A percentile compares a stretch with the other conserved stretches of the same genome.
phyloP scores from a whole-genome alignment of 2,888 invertebrate species.

The Calameuta idolon region DNA sequence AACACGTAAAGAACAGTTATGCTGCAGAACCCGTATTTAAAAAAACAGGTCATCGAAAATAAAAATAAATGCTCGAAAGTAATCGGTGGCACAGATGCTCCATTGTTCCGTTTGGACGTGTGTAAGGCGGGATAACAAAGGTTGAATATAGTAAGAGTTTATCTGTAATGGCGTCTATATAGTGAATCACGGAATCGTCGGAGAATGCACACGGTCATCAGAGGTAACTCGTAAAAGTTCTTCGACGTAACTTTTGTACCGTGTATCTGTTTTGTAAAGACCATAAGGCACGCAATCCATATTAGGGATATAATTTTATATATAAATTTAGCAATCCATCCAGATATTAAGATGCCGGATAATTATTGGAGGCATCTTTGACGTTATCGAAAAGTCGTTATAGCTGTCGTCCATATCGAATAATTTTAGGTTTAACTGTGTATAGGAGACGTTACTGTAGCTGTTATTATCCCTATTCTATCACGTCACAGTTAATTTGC shows the following conservation, averaged over 20 bases:
- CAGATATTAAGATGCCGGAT: not conserved
- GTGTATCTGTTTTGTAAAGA: not conserved
- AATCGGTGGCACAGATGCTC: not conserved
- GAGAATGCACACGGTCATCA: not conserved
- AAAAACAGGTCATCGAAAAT: not conserved
- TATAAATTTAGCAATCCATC: not conserved
- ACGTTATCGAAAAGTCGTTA: not conserved
- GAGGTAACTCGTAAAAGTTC: not conserved
- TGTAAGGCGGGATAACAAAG: not conserved
- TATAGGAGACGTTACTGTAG: too few species aligned
- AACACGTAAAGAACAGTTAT: not conserved
- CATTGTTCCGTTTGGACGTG: not conserved
- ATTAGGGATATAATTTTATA: not conserved
- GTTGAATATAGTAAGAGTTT: not conserved
- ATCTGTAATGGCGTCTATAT: not conserved
- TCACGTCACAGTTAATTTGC: too few species aligned
- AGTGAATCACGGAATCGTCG: not conserved
- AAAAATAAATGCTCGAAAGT: not conserved
- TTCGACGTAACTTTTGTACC: not conserved
- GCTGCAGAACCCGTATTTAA: not conserved
- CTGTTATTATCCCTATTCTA: too few species aligned
- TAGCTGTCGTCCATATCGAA: not conserved
- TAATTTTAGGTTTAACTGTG: not conserved
- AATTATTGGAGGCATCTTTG: not conserved
- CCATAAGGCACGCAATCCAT: not conserved